Percentiles rank a stretch among this genome's conserved stretches.
phyloP scores from a whole-genome alignment of 64 coral and sea anemone species.

The Montipora capricornis region DNA sequence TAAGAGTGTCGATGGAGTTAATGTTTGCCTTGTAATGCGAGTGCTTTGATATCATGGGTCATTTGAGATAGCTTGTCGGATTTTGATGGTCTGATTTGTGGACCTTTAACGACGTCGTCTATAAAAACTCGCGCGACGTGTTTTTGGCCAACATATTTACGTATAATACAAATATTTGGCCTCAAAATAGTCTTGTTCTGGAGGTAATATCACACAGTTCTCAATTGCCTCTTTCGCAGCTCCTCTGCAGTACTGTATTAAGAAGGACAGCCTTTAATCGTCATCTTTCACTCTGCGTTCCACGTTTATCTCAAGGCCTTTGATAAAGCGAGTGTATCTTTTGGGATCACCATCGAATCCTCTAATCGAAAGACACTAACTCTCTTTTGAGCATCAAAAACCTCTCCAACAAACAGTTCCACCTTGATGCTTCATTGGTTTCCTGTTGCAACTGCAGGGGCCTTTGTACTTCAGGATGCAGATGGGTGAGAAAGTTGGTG shows the following conservation, averaged over 20 bases:
- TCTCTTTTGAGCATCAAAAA: slow-evolving; percentile 69
- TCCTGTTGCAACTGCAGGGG: not conserved
- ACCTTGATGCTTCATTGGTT: not conserved
- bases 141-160: slow-evolving; percentile 59
- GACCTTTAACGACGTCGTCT: slow-evolving; percentile 54
- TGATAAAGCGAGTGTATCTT: slow-evolving; percentile 60
- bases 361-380: slow-evolving; percentile 12
- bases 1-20: slow-evolving; percentile 49
- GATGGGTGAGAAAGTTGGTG: not conserved
- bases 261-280: slow-evolving; percentile 45
- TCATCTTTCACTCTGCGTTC: slow-evolving; percentile 25
- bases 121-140: slow-evolving; percentile 45
- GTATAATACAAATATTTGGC: slow-evolving; percentile 28
- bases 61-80: slow-evolving; percentile 59
- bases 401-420: slow-evolving; percentile 11
- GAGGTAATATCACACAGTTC: slow-evolving; percentile 67
- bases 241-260: slow-evolving; percentile 59
- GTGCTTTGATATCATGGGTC: slow-evolving; percentile 48
- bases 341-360: slow-evolving; percentile 44
- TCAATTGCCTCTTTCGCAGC: slow-evolving; percentile 57
- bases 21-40: slow-evolving; percentile 52
- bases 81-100: slow-evolving; percentile 43
- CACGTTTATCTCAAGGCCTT: slow-evolving; percentile 63
- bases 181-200: slow-evolving; percentile 22
- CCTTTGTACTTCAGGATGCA: not conserved